These are phyloP conservation scores for Agapornis canus DNA, from an alignment of 2,797 vertebrate genomes.

Conservation along the genomic window DNA sequence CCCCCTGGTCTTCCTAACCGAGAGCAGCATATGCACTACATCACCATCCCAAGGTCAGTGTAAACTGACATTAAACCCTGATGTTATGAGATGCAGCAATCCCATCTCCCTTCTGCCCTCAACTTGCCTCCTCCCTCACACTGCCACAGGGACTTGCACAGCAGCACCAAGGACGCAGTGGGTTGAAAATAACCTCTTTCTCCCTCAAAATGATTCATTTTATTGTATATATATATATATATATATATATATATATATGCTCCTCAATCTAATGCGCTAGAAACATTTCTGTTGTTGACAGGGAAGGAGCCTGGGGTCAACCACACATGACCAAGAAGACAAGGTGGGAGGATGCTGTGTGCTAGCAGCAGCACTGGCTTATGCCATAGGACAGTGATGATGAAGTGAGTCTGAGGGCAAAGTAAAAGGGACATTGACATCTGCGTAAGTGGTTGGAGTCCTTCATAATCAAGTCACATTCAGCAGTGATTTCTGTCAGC, in stretches of 20 bases:
- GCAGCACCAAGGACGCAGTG: neutral
- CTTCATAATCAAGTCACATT: neutral
- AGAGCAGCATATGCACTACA: neutral
- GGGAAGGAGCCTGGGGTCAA: neutral
- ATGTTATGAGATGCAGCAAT: neutral
- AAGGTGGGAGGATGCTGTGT: neutral
- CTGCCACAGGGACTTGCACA: rapidly evolving
- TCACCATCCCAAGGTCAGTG: neutral
- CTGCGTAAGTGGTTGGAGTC: rapidly evolving
- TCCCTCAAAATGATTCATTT: rapidly evolving
- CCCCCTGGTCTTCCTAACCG: neutral
- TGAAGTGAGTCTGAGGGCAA: neutral
- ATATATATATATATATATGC: neutral
- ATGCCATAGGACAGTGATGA: neutral
- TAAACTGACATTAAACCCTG: neutral
- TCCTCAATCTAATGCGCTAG: neutral
- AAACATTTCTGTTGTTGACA: neutral
- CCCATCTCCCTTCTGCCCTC: neutral
- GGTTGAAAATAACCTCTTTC: neutral
- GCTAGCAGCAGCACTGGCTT: neutral
- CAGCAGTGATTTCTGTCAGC: neutral
- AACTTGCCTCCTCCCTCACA: neutral
- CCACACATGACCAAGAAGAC: rapidly evolving
- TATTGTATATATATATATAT: neutral
- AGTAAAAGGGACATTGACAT: neutral